Base-by-base conservation (phyloP, 2,888 invertebrate species). In the Alsophila aescularia region DNA sequence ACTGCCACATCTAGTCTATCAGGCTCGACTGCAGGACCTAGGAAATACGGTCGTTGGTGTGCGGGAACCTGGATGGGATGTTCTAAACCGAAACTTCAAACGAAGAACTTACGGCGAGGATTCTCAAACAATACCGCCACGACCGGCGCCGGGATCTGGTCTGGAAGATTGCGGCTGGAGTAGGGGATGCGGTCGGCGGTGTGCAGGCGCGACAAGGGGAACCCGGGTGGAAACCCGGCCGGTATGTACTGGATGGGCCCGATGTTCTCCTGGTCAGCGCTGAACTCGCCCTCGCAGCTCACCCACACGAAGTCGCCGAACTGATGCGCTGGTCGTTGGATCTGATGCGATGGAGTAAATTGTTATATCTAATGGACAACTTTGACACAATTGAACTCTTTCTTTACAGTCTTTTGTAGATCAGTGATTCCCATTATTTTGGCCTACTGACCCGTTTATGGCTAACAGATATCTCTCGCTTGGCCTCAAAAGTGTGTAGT, bases 201-300 rank as follows among this genome's bases (percentile, higher is more conserved):
- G 65, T 86, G 83, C 50, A 90, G 80, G 0, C 87, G 77, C 58
- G 56, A 73, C 24, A 81, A 70, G 6, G 84, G 85, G 81, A 92
- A 95, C 35, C 93, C 90, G 2, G 93, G 92, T 1, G 88, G 90
- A 49, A 95, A 94, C 50, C 88, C 88, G 5, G 85, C 87, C 13
- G 96, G 96, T 64, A 93, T 92, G 88, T 96, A 97, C 59, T 92
- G 87, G 55, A 98, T 93, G 0, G 93, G 89, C 0, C 95, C 95
- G 47, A 97, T 90, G 79, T 95, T 94, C 83, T 98, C 97, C 77
- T 93, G 92, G 80, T 98, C 98, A 0, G 94, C 92, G 43, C 93
- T 91, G 73, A 94, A 94, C 83, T 96, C 96, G 13, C 98, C 98
- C 31, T 94, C 90, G 79, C 98, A 98, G 8, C 95, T 94, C 14